Conservation (phyloP, 2,888 invertebrate genomes). For the Mesorhabditis sp. region DNA sequence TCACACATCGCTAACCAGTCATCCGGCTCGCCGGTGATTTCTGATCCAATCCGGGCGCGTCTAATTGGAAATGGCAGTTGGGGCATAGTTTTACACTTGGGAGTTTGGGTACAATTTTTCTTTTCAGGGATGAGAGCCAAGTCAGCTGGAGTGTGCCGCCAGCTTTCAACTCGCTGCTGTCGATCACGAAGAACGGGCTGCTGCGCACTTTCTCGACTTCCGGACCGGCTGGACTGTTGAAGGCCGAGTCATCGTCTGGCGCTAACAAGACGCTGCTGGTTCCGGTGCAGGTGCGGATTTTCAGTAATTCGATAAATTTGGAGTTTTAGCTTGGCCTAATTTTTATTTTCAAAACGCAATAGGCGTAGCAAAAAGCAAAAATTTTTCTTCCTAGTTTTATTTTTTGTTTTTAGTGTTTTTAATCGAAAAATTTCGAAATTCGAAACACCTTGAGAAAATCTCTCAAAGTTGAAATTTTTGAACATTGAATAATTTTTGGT, state of each 20-base stretch:
- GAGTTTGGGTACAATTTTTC: not conserved
- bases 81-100: no score
- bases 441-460: not conserved
- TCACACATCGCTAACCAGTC: no score
- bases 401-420: no score
- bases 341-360: not conserved
- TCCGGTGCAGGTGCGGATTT: slow-evolving; percentile 28
- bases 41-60: no score
- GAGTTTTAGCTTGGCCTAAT: not conserved
- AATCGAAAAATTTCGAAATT: no score
- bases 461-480: not conserved
- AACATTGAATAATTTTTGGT: not conserved
- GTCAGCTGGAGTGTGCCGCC: not conserved
- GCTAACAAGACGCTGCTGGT: slow-evolving; percentile 36
- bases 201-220: slow-evolving; percentile 27
- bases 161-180: slow-evolving; percentile 18
- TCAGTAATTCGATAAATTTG: not conserved
- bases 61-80: no score
- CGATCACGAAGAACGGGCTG: slow-evolving; percentile 20
- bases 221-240: slow-evolving; percentile 26
- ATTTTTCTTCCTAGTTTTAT: not conserved
- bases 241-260: slow-evolving; percentile 19
- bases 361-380: not conserved
- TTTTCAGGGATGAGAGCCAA: slow-evolving; percentile 5
- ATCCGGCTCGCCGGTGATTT: no score